Base-by-base conservation (phyloP, 2,113 vertebrate species). In the Callocephalon fimbriatum region DNA sequence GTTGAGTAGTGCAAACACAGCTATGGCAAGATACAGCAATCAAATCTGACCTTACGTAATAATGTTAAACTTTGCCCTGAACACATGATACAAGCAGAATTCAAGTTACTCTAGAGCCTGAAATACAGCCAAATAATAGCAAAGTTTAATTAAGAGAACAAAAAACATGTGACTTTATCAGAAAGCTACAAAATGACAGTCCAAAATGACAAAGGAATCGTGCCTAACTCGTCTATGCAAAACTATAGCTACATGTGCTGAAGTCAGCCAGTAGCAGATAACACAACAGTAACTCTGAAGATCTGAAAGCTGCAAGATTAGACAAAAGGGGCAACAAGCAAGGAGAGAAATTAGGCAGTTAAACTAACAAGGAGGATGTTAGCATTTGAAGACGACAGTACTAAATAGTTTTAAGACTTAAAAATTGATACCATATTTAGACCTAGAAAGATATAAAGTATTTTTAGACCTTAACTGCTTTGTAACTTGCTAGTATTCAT, bases 201-300 rank as follows among this genome's bases (percentile, higher is more conserved):
- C 44, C 54, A 81, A 21, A 61, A 47, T 15, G 6, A 54, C 61
- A 65, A n/a, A 31, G 26, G 40, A 78, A 68, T 40, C 50, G 42
- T 4, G 31, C 32, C 27, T 25, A 54, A 44, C 10, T 65, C 59
- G 6, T 45, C 66, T n/a, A 26, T 23, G 48, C 40, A 78, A 37
- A 73, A 73, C 15, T 1, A 66, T 0, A 67, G 54, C n/a, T 51
- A 7, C 4, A 31, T 0, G 2, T 26, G 32, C 47, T 51, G 35
- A 85, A 66, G 42, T 12, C 70, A 86, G 70, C 6, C 48, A 15
- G 42, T 4, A 68, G 47, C 3, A 26, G 50, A 3, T 31, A 79
- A 31, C 40, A 50, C 17, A 44, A 7, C 12, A 15, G 6, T 40
- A 32, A 51, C 18, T 32, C 2, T 27, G 14, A 29, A 22, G 21